phyloP scores from a whole-genome alignment of 2,113 vertebrate genomes.

The Cyprinodon variegatus region DNA sequence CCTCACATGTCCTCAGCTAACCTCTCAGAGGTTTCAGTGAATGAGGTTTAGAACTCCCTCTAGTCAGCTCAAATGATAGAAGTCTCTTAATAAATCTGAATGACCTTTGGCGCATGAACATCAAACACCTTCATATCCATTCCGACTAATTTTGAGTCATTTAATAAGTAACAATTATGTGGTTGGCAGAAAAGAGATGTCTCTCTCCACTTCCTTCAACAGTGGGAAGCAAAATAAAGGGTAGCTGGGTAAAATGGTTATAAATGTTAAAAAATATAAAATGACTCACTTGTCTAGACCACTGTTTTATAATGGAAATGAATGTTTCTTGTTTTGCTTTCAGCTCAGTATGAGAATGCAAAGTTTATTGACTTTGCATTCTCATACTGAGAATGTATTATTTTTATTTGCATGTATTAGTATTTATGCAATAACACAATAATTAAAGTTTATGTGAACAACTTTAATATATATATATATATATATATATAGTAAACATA shows the following conservation, averaged over 20 bases:
- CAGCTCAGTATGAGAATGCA: neutral
- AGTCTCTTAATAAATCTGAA: neutral
- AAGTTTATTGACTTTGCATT: neutral
- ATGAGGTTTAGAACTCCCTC: neutral
- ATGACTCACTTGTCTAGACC: neutral
- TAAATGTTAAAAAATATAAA: neutral
- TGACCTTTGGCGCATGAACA: neutral
- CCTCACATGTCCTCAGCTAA: neutral
- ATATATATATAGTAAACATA: no score
- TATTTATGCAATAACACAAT: no score
- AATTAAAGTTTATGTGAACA: no score
- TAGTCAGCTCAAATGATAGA: neutral
- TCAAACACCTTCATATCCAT: neutral
- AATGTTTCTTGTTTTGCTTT: neutral
- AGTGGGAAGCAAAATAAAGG: neutral
- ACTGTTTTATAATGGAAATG: neutral
- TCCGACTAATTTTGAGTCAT: neutral
- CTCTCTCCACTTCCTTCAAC: neutral
- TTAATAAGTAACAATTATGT: neutral
- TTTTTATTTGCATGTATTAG: no score
- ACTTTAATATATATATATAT: no score
- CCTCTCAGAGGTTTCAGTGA: neutral
- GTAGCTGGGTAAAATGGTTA: neutral
- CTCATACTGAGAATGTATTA: no score
- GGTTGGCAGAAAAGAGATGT: neutral